phyloP scores from a whole-genome alignment of 1,140 invertebrate genomes.

The Heliothis subflexa region DNA sequence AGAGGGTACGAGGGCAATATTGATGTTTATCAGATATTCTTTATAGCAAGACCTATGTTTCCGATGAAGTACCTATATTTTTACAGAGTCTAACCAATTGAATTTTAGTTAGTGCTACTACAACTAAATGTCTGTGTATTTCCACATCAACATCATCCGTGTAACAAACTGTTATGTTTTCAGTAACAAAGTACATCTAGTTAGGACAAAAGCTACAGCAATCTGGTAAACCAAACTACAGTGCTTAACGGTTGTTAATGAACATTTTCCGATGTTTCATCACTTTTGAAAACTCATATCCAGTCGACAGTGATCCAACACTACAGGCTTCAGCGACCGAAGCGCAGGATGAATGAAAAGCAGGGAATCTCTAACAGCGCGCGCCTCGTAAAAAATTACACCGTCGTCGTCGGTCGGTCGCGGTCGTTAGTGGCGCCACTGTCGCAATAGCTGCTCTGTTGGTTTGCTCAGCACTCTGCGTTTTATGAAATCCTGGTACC shows the following conservation, averaged over 20 bases:
- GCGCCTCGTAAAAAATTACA: constrained; percentile 60
- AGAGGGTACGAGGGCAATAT: neutral
- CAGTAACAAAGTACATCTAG: neutral
- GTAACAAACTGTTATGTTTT: too few species aligned
- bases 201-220: neutral
- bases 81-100: too few species aligned
- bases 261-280: constrained; percentile 15
- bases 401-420: constrained; percentile 28
- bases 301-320: constrained; percentile 33
- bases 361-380: constrained; percentile 53
- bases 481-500: constrained; percentile 44
- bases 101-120: too few species aligned
- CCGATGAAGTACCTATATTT: too few species aligned
- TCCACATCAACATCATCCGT: too few species aligned
- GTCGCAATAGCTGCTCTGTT: constrained; percentile 43
- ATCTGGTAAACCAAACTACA: neutral
- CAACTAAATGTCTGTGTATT: too few species aligned
- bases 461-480: constrained; percentile 36
- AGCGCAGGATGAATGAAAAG: constrained; percentile 64
- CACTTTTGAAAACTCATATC: constrained; percentile 7
- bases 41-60: too few species aligned
- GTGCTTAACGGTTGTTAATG: neutral
- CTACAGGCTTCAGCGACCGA: constrained; percentile 8
- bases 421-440: constrained; percentile 52
- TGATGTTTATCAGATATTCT: too few species aligned